A percentile compares a stretch with the other conserved stretches of the same genome.
Conservation (phyloP, 2,113 vertebrate genomes). For the Datnioides undecimradiatus region DNA sequence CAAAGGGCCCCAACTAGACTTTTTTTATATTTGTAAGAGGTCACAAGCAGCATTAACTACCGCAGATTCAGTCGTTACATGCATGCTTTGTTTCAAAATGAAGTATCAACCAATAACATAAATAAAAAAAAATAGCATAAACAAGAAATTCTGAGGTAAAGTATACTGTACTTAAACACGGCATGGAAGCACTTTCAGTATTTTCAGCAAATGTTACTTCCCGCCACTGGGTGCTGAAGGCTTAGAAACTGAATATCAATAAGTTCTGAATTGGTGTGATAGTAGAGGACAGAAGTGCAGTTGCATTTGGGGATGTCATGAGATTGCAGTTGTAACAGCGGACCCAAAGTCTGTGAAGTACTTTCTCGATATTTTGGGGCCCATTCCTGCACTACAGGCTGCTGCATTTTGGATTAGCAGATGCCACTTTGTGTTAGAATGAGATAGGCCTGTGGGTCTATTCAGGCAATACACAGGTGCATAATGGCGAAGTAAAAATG, state of each 20-base stretch:
- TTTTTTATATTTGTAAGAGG: neutral
- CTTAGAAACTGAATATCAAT: conserved; percentile 19
- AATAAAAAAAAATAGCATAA: neutral
- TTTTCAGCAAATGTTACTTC: neutral
- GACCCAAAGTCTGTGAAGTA: conserved; percentile 34
- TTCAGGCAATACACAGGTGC: conserved; percentile 72
- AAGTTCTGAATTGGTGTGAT: conserved; percentile 45
- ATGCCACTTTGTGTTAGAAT: conserved; percentile 66
- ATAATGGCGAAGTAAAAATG: conserved; percentile 55
- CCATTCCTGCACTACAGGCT: conserved; percentile 33
- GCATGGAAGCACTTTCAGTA: neutral
- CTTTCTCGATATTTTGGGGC: conserved; percentile 49
- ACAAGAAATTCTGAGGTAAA: neutral
- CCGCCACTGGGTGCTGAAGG: neutral
- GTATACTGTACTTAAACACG: neutral
- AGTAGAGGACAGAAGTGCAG: conserved; percentile 16
- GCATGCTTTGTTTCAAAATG: too few relatives aligned
- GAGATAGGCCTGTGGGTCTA: conserved; percentile 68
- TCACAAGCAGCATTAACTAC: neutral
- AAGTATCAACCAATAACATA: too few relatives aligned
- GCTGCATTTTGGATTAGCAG: conserved; percentile 71
- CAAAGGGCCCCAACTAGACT: neutral
- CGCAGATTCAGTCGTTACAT: neutral
- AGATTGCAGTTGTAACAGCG: conserved; percentile 40
- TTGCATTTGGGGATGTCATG: conserved; percentile 36